Base-by-base conservation (phyloP, 2,888 invertebrate species). In the Acanthacorydalis orientalis region DNA sequence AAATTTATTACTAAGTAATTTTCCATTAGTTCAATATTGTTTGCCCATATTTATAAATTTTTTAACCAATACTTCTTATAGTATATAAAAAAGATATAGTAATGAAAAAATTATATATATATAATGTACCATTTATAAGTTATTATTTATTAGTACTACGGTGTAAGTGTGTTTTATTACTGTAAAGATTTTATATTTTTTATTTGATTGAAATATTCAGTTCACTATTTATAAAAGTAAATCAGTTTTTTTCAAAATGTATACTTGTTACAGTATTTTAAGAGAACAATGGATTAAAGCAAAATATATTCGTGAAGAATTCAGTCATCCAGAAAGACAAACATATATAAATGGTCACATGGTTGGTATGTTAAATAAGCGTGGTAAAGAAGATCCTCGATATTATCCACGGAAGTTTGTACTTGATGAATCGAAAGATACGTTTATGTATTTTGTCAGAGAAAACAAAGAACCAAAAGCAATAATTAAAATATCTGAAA, bases 231-330 rank as follows among this genome's bases (percentile, higher is more conserved):
- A n/a, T n/a, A n/a, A n/a, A n/a, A n/a, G n/a, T n/a, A n/a, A n/a
- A n/a, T 37, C 37, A 12, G 12, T 7, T 43, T 23, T 31, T 16
- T 16, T 16, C 6, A 10, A n/a, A 33, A 9, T 44, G 9, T 34
- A 49, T 42, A 47, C 51, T 37, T 47, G 51, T 68, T 69, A 8
- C 68, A 91, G 91, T 62, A 83, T 90, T 42, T 69, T 92, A 48
- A 74, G 86, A 50, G 88, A 89, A 60, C 90, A 92, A 64, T 92
- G 89, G 87, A 90, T 92, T 52, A 73, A 83, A 53, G 89, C 89
- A 7, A 92, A 92, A 65, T 92, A 92, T 64, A 79, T 87, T 63
- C 73, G 91, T 47, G 81, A 85, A 65, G 91, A 92, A 60, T 92
- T 92, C 64, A 79, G 79, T 54, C 78, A 83, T 56, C 78, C 81